Evolutionary conservation across 2,113 vertebrate species (phyloP), one percentile per base, ranked within the genome.

Genomic region (Lynx canadensis): DNA sequence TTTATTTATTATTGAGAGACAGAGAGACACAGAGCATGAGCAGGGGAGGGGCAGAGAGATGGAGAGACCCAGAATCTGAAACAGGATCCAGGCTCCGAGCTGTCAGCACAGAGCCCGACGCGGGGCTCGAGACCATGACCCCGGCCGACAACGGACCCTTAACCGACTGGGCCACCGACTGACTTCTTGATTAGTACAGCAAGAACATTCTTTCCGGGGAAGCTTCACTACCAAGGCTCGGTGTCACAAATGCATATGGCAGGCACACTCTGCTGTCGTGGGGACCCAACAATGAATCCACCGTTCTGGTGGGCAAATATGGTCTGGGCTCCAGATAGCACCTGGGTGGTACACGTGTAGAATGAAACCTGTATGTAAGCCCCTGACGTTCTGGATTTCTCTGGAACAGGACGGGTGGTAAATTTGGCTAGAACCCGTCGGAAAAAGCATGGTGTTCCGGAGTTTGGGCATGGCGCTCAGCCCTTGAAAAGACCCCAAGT

Each of bases 321-420:
- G 7, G 31, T 6, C 69, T 60, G 2, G 31, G 36, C 12, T n/a
- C 69, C 69, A 45, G 33, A 41, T 25, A 14, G 14, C 21, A 33
- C 8, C 0, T 0, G 31, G 3, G 2, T 1, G 29, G 18, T 33
- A 7, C 33, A 33, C 18, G 5, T 60, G 1, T 16, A 76, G 18
- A 33, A 45, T 45, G 12, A 60, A 89, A 45, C 12, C 18, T 76
- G 27, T 45, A 8, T 14, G 69, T 27, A 19, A 69, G 68, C 25
- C 19, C 5, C 10, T 23, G 19, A 89, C 15, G 4, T 60, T 60
- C 18, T 9, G 14, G 29, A 57, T 21, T 57, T 41, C 68, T 57
- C 19, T 48, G 18, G 68, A 52, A 36, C 5, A 31, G 16, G 5
- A 36, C 1, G 27, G 48, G 16, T 8, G n/a, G 66, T n/a, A 19